These are phyloP conservation scores for Dasyornis broadbenti DNA, from an alignment of 2,113 vertebrate genomes.

Conservation along the genomic window DNA sequence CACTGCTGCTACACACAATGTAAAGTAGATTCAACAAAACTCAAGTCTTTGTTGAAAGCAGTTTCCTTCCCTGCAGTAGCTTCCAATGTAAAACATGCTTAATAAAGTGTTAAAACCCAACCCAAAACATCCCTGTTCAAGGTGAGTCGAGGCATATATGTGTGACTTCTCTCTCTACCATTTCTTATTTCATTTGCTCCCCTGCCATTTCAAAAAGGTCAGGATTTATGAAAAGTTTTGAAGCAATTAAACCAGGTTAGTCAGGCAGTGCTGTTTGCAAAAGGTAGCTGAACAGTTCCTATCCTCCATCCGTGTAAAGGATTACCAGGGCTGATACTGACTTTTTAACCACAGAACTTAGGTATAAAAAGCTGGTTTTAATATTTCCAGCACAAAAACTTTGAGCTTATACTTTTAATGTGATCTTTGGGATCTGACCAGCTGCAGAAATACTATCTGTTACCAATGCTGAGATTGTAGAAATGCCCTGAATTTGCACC, in stretches of 20 bases:
- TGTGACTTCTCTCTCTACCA: neutral
- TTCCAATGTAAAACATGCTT: neutral
- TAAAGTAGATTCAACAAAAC: neutral
- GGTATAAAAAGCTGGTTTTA: neutral
- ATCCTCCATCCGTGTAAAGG: neutral
- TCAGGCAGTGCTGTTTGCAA: neutral
- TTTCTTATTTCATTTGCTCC: conserved; percentile 3
- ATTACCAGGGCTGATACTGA: neutral
- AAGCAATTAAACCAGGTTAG: neutral
- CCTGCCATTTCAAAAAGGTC: neutral
- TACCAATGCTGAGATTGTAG: neutral
- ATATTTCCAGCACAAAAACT: neutral
- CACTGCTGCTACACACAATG: neutral
- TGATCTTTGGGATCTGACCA: neutral
- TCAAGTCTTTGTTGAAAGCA: neutral
- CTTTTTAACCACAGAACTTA: neutral
- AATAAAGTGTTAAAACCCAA: neutral
- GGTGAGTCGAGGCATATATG: neutral
- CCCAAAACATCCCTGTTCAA: neutral
- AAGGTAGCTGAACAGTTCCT: neutral
- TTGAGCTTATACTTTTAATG: neutral
- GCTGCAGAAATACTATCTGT: neutral
- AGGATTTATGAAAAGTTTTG: neutral
- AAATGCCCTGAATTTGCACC: neutral
- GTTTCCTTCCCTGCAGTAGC: neutral